Percentiles rank a stretch among this genome's conserved stretches.
phyloP scores from a whole-genome alignment of 2,888 invertebrate species.

The Eupithecia abbreviata region DNA sequence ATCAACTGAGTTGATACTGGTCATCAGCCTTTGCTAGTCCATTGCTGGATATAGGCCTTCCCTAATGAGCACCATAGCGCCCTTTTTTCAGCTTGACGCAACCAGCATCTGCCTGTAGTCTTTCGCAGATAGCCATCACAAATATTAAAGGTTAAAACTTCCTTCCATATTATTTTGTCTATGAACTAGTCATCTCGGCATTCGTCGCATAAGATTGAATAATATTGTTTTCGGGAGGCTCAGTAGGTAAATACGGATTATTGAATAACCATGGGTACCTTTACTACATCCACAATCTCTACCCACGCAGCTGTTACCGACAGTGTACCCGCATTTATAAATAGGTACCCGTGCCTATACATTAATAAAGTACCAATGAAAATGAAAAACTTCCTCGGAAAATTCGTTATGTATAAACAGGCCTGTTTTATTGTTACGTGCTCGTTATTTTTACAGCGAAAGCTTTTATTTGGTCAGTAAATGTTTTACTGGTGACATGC shows the following conservation, averaged over 20 bases:
- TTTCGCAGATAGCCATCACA: too few species aligned
- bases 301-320: not conserved
- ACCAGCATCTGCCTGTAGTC: too few species aligned
- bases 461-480: slow-evolving; percentile 26
- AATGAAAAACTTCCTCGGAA: slow-evolving; percentile 30
- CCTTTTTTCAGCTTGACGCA: too few species aligned
- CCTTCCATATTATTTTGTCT: too few species aligned
- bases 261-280: slow-evolving; percentile 1
- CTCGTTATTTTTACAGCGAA: slow-evolving; percentile 41
- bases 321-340: slow-evolving; percentile 3
- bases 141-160: too few species aligned
- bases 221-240: not conserved
- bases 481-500: slow-evolving; percentile 14
- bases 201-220: not conserved
- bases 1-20: too few species aligned
- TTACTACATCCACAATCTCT: not conserved
- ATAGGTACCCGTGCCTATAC: not conserved
- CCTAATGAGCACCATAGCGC: too few species aligned
- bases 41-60: too few species aligned
- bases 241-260: not conserved
- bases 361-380: slow-evolving; percentile 22
- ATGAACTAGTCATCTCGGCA: not conserved
- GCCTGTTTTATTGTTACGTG: slow-evolving; percentile 38
- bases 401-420: slow-evolving; percentile 34
- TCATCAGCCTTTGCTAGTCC: too few species aligned